Evolutionary conservation across 92 coral and sea anemone species (phyloP).

Genomic region (Porites divaricata): DNA sequence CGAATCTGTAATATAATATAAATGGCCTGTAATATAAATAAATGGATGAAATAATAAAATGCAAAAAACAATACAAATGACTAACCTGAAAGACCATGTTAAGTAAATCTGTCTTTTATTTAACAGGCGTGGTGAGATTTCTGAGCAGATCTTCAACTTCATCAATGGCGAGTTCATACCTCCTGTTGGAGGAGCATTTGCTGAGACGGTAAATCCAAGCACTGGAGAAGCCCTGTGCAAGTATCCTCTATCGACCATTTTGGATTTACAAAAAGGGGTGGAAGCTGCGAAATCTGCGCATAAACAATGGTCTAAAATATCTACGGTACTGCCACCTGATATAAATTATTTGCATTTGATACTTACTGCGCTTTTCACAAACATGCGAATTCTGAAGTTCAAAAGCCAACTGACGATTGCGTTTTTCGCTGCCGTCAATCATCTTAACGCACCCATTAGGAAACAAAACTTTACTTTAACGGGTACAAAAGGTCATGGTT

Average conservation of each 20-base stretch:
- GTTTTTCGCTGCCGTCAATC: no score
- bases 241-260: constrained; percentile 48
- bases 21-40: no score
- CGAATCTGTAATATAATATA: no score
- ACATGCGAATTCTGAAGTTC: no score
- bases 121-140: constrained; percentile 36
- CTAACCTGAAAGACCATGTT: neutral
- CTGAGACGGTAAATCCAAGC: constrained; percentile 55
- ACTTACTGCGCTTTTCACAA: no score
- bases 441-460: no score
- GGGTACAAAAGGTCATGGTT: no score
- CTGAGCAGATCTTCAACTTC: constrained; percentile 58
- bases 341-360: no score
- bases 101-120: neutral
- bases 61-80: no score
- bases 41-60: no score
- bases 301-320: constrained; percentile 50
- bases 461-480: no score
- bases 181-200: constrained; percentile 52
- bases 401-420: no score
- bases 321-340: constrained; percentile 37
- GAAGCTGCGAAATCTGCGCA: constrained; percentile 64
- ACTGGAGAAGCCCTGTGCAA: constrained; percentile 68
- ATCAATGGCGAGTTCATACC: constrained; percentile 71
- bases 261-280: constrained; percentile 57